phyloP scores from a whole-genome alignment of 2,797 vertebrate species.

The Sebastes vulpes region DNA sequence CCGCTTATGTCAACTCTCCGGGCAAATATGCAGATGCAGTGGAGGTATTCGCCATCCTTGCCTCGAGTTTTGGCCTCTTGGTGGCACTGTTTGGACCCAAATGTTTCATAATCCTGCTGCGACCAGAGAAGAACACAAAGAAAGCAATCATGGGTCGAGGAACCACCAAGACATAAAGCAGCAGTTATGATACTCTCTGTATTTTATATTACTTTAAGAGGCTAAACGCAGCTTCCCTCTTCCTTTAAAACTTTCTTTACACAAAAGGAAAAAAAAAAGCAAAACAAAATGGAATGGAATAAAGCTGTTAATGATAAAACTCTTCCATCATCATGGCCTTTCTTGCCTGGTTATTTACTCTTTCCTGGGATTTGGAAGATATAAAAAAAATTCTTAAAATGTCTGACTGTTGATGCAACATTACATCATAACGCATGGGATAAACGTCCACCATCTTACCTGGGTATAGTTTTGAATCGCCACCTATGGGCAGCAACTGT shows the following conservation, averaged over 20 bases:
- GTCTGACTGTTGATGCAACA: not conserved
- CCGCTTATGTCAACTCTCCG: not conserved
- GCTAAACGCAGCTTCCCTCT: not conserved
- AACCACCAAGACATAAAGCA: not conserved
- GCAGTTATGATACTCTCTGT: not conserved
- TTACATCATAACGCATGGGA: not conserved
- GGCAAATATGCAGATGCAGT: not conserved
- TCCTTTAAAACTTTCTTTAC: not conserved
- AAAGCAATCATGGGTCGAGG: slow-evolving; percentile 62
- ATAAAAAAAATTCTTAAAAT: not conserved
- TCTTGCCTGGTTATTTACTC: not conserved
- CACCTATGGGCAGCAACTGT: not conserved
- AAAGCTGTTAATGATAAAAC: not conserved
- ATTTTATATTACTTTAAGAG: not conserved
- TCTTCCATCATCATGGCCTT: not conserved
- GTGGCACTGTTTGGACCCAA: not conserved
- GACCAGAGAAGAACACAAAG: not conserved
- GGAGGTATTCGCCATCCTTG: not conserved
- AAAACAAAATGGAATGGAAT: not conserved
- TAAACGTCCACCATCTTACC: not conserved
- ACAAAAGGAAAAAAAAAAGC: not conserved
- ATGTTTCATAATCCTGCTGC: not conserved
- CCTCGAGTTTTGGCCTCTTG: slow-evolving; percentile 23
- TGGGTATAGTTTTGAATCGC: not conserved
- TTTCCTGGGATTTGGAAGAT: not conserved